phyloP scores from a whole-genome alignment of 2,888 invertebrate species.

The Chironomus tentans region DNA sequence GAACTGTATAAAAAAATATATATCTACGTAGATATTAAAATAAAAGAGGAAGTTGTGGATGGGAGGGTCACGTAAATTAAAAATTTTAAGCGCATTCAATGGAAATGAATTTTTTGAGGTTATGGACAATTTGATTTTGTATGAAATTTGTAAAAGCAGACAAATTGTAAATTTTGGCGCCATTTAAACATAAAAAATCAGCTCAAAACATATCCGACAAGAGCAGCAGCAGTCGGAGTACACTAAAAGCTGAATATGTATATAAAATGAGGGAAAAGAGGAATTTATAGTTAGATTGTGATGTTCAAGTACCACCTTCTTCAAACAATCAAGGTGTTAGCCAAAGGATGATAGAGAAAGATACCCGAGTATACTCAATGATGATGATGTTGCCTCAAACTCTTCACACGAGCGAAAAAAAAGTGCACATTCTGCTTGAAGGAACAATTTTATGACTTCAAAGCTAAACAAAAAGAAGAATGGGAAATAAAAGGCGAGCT shows the following conservation, averaged over 20 bases:
- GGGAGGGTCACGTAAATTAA: too few species aligned
- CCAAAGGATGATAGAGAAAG: not conserved
- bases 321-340: not conserved
- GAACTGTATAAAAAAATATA: too few species aligned
- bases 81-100: too few species aligned
- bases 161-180: too few species aligned
- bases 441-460: conserved; percentile 1
- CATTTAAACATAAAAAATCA: not conserved
- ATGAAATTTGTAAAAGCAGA: not conserved
- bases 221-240: not conserved
- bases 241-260: too few species aligned
- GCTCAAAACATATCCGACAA: too few species aligned
- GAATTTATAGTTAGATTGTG: not conserved
- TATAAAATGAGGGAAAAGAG: not conserved
- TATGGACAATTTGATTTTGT: too few species aligned
- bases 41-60: not conserved
- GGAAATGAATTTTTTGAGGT: not conserved
- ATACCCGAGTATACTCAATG: not conserved
- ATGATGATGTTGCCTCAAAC: not conserved
- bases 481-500: not conserved
- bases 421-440: not conserved
- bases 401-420: not conserved
- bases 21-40: not conserved
- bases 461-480: not conserved
- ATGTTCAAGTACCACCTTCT: not conserved